Conservation (phyloP, 2,113 vertebrate species). For the Rattus rattus region DNA sequence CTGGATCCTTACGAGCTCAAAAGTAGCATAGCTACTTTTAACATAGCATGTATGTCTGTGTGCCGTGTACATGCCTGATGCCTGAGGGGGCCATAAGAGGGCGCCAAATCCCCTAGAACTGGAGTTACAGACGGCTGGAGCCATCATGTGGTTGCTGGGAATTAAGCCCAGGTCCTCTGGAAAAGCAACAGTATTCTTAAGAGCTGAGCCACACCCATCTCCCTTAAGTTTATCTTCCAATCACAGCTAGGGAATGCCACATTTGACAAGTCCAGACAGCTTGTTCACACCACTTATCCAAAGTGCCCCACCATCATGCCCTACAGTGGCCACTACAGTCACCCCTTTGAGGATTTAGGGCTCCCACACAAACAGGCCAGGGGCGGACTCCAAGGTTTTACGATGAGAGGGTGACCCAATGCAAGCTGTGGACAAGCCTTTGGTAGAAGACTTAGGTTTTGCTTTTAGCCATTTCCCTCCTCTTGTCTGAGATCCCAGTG, state of each 20-base stretch:
- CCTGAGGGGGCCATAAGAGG: neutral
- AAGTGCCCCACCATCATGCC: neutral
- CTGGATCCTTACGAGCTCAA: neutral
- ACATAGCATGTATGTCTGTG: too few species aligned
- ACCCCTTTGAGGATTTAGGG: neutral
- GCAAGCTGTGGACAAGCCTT: neutral
- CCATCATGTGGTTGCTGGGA: too few species aligned
- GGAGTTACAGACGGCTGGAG: neutral
- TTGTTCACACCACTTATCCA: neutral
- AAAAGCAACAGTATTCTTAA: neutral
- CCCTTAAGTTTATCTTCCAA: neutral
- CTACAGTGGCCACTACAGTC: neutral
- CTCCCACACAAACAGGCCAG: neutral
- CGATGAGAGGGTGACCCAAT: rapidly evolving
- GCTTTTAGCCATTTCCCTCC: neutral
- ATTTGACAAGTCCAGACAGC: neutral
- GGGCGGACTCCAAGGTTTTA: neutral
- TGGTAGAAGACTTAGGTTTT: neutral
- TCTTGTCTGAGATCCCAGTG: neutral
- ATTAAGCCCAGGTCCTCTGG: neutral
- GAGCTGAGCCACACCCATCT: neutral
- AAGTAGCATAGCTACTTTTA: neutral
- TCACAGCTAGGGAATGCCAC: neutral
- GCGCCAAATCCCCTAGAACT: neutral
- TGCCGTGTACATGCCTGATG: neutral